Percentiles rank a stretch among this genome's conserved stretches.
phyloP scores from a whole-genome alignment of 2,888 invertebrate genomes.

The Merodon equestris region DNA sequence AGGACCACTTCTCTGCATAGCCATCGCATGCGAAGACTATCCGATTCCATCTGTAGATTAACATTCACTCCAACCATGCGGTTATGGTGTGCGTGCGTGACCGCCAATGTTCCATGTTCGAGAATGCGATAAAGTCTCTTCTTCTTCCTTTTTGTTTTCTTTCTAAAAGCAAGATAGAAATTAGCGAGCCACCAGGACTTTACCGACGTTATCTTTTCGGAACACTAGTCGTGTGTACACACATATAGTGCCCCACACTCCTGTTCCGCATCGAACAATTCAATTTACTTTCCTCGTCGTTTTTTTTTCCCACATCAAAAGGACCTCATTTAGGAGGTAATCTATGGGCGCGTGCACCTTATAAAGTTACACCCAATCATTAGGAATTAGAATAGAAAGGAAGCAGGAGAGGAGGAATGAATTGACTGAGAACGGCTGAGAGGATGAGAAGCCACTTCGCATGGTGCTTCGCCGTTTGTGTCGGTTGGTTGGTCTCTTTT shows the following conservation, averaged over 20 bases:
- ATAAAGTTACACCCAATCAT: constrained; percentile 77
- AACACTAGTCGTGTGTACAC: constrained; percentile 43
- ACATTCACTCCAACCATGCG: constrained; percentile 45
- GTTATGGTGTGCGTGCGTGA: constrained; percentile 28
- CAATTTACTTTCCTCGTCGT: constrained; percentile 51
- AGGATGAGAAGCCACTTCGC: constrained; percentile 51
- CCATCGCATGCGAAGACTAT: constrained; percentile 41
- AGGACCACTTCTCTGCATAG: constrained; percentile 22
- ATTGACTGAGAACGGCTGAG: constrained; percentile 2
- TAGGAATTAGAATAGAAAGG: constrained; percentile 61
- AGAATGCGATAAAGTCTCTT: constrained; percentile 24
- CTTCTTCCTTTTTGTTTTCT: constrained; percentile 21
- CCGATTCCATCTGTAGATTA: constrained; percentile 64
- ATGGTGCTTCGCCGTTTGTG: constrained; percentile 30
- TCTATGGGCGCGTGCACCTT: constrained; percentile 78
- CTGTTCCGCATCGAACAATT: constrained; percentile 50
- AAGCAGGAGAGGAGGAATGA: neutral
- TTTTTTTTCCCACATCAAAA: constrained; percentile 67
- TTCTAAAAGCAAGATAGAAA: constrained; percentile 38
- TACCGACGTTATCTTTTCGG: constrained; percentile 54
- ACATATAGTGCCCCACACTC: constrained; percentile 9
- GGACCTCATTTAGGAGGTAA: constrained; percentile 65
- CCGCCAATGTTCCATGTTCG: constrained; percentile 17
- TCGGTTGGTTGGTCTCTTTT: constrained; percentile 50
- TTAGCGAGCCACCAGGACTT: constrained; percentile 51